Evolutionary conservation across 1,140 invertebrate species (phyloP), one percentile per base, ranked within the genome.

Genomic region (Tetranychus cinnabarinus): DNA sequence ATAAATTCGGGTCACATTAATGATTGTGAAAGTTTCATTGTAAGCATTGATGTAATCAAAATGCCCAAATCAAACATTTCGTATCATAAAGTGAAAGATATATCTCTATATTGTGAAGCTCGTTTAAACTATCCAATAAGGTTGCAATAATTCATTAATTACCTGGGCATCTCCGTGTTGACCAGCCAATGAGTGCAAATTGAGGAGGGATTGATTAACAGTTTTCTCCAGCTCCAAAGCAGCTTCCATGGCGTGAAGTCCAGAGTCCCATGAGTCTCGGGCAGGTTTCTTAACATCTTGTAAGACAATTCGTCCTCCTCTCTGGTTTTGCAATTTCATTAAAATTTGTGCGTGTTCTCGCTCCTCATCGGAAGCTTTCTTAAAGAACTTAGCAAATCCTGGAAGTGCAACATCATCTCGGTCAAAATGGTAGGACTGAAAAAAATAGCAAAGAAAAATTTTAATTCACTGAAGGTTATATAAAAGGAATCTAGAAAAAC

Each of bases 321-420:
- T 69, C 58, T 72, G 69, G 66, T 80, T 80, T 67, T 79, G 77
- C 64, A 79, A 81, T 62, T 78, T 76, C 74, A 82, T 82, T 10
- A 82, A 69, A 63, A 76, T 80, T 68, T 78, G 70, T 23, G 78
- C 80, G 67, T 83, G 81, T 63, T 78, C 77, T 39, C 77, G 70
- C 63, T 83, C 81, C 66, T 82, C 81, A 59, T 79, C 72, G 39
- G 77, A 77, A 4, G 69, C 67, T 31, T 79, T 71, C 64, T 75
- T 74, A 72, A 81, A 82, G 66, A 71, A 81, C 63, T 78, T 78
- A 58, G 69, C 55, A 46, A 80, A 74, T 36, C 79, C 79, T 33
- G 71, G 71, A 36, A 82, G 71, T n/a, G 79, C 78, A n/a, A 82
- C 77, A 70, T 82, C 81, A 66, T 81, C 78, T 31, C 81, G 71